These are phyloP conservation scores for Mungos mungo DNA, from an alignment of 2,113 vertebrate genomes.

Conservation along the genomic window DNA sequence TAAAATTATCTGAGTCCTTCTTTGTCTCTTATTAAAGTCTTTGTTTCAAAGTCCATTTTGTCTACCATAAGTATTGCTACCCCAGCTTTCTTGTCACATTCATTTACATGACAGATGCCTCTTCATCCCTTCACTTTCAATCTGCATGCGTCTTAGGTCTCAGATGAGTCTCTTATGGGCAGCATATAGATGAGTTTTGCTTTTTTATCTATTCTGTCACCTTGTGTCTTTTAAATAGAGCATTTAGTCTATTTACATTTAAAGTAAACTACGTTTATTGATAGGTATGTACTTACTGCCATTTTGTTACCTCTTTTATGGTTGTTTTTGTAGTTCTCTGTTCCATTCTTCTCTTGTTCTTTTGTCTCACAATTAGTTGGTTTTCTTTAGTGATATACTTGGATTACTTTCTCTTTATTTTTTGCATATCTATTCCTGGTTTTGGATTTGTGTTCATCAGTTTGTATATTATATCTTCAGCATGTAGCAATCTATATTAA, in stretches of 20 bases:
- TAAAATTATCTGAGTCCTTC: not conserved
- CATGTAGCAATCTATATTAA: not conserved
- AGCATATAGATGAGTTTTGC: too few relatives aligned
- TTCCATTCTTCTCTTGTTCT: not conserved
- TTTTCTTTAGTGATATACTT: not conserved
- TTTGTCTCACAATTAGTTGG: not conserved
- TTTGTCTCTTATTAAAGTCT: not conserved
- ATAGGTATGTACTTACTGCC: too few relatives aligned
- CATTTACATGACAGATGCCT: too few relatives aligned
- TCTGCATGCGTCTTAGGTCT: too few relatives aligned
- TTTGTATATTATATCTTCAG: not conserved
- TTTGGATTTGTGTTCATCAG: not conserved
- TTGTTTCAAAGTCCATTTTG: not conserved
- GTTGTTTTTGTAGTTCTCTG: not conserved
- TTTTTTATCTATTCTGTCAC: too few relatives aligned
- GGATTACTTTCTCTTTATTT: not conserved
- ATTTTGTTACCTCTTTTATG: not conserved
- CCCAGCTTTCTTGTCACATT: not conserved
- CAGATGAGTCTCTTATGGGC: too few relatives aligned
- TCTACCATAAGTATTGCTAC: not conserved
- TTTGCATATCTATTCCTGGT: not conserved
- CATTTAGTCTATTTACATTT: too few relatives aligned
- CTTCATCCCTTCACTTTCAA: too few relatives aligned
- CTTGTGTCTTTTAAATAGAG: too few relatives aligned
- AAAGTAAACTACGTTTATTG: too few relatives aligned